Evolutionary conservation across 1,140 invertebrate genomes (phyloP), one percentile per base, ranked within the genome.

Genomic region (Mya arenaria): DNA sequence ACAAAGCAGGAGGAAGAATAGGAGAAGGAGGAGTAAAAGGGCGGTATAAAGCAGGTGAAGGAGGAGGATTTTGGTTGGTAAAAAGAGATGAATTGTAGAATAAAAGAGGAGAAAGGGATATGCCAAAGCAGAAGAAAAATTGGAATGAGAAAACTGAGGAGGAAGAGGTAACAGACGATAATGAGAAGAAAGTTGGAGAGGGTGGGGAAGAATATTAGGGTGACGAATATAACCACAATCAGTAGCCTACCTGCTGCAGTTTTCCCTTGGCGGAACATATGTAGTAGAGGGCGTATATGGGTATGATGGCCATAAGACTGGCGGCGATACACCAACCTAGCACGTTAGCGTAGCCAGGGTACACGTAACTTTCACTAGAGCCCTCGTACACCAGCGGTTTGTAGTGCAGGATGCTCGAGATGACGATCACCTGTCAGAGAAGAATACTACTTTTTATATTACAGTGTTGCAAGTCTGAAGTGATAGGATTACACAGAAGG

Each of bases 291-390:
- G 85, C 86, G 55, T 87, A 89, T 1, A 85, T 75, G 0, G 91
- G 91, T 90, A 99, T 99, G 94, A 98, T 97, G 2, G 96, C 94
- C 48, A 99, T 96, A 62, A 97, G 98, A 0, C 97, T 98, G 0
- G 96, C 95, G 1, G 97, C 97, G 83, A 99, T 98, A n/a, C 94
- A 89, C 97, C 98, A 98, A 1, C 98, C 98, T 19, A 99, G 88
- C 4, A 95, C 94, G 92, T 99, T 99, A 0, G 98, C 98, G 96
- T 97, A 98, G 5, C 92, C 90, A 0, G 98, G 98, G 92, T 99
- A 99, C 0, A 95, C 94, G 90, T 99, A 99, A 5, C 62, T 74
- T 0, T 85, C 79, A 6, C 68, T n/a, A 28, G 88, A 66, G 4
- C 87, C 86, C 6, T 95, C 94, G 90, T 96, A 96, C 60, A 94